phyloP scores from a whole-genome alignment of 1,140 invertebrate genomes.

The Nymphalis io region DNA sequence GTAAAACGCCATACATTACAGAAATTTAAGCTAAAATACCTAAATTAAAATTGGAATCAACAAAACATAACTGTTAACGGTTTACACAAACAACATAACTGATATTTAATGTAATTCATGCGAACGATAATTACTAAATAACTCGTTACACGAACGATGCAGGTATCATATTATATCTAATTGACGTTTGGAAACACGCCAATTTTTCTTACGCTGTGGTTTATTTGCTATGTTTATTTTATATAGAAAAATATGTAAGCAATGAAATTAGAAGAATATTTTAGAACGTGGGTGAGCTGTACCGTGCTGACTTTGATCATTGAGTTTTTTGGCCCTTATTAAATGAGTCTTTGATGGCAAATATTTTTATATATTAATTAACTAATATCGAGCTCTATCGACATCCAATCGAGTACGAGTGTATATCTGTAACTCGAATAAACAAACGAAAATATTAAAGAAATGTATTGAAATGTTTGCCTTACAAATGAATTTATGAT shows the following conservation, averaged over 20 bases:
- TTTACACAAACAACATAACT: not conserved
- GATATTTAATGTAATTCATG: not conserved
- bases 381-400: no score
- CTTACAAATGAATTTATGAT: no score
- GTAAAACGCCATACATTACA: no score
- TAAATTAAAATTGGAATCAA: not conserved
- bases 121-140: not conserved
- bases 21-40: not conserved
- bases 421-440: no score
- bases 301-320: no score
- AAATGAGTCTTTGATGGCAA: no score
- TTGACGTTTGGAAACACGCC: not conserved
- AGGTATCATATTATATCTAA: conserved; percentile 2
- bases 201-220: conserved; percentile 1
- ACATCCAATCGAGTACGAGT: no score
- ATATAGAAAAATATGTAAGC: not conserved
- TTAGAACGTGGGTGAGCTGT: no score
- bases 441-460: no score
- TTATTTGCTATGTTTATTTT: not conserved
- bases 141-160: conserved; percentile 3
- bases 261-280: not conserved
- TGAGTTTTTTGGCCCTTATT: no score
- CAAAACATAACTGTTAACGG: not conserved
- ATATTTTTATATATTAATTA: no score
- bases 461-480: no score